Conservation (phyloP, 2,888 invertebrate genomes). For the Papilio protenor region DNA sequence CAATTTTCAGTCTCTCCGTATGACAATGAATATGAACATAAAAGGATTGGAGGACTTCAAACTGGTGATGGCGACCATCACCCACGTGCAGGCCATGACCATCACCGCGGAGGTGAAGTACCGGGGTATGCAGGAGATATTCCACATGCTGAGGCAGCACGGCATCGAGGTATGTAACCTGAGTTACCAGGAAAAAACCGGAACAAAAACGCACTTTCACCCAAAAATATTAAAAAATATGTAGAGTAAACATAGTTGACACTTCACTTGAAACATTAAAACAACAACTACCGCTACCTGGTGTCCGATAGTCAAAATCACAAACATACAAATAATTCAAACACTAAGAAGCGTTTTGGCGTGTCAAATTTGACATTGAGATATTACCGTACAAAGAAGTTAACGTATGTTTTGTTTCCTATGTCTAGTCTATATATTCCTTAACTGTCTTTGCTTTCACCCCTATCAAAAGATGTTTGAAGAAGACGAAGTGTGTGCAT, state of each 20-base stretch:
- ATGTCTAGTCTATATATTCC: no score
- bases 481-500: neutral
- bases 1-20: constrained; percentile 78
- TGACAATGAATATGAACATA: constrained; percentile 90
- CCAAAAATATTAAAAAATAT: no score
- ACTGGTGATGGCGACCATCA: constrained; percentile 92
- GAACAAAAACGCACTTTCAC: neutral
- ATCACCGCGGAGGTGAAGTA: constrained; percentile 91
- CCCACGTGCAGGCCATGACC: constrained; percentile 89
- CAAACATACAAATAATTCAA: no score
- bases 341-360: no score
- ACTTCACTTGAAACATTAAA: no score
- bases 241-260: no score
- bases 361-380: no score
- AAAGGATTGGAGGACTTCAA: constrained; percentile 92
- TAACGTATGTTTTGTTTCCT: no score
- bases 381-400: no score
- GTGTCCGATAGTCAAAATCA: no score
- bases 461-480: neutral
- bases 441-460: no score
- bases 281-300: no score
- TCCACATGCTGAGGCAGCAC: constrained; percentile 89
- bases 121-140: constrained; percentile 90
- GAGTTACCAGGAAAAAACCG: neutral
- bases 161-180: constrained; percentile 83